Conservation (phyloP, 2,888 invertebrate genomes). For the Drosophila paracracens region DNA sequence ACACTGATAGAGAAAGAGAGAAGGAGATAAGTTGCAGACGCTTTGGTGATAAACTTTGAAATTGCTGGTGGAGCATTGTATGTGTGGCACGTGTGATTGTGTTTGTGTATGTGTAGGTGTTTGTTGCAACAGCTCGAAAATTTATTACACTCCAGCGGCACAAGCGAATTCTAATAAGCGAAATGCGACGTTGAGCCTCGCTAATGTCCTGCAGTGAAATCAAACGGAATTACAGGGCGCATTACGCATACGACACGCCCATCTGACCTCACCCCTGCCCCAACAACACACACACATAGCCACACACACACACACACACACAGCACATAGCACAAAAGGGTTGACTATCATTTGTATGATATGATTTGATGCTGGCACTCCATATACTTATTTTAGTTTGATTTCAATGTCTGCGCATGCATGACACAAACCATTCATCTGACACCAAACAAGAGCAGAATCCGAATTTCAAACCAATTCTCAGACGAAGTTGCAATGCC, state of each 20-base stretch:
- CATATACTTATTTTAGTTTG: slow-evolving; percentile 52
- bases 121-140: slow-evolving; percentile 51
- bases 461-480: neutral
- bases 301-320: neutral
- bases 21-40: slow-evolving; percentile 64
- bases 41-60: slow-evolving; percentile 79
- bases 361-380: slow-evolving; percentile 39
- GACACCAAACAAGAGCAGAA: slow-evolving; percentile 11
- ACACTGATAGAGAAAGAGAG: slow-evolving; percentile 11
- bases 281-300: neutral
- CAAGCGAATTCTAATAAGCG: slow-evolving; percentile 80
- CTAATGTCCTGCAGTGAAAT: slow-evolving; percentile 75
- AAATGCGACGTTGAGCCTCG: slow-evolving; percentile 70
- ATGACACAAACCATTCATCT: slow-evolving; percentile 73
- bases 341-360: slow-evolving; percentile 53
- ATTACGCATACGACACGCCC: slow-evolving; percentile 59
- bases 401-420: slow-evolving; percentile 66
- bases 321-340: slow-evolving; percentile 8
- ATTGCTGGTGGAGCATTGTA: slow-evolving; percentile 59
- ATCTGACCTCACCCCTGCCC: neutral
- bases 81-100: slow-evolving; percentile 32
- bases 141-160: slow-evolving; percentile 79
- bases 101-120: slow-evolving; percentile 19
- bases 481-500: neutral
- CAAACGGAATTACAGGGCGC: slow-evolving; percentile 67